These are phyloP conservation scores for Holotrichia oblita DNA, from an alignment of 1,140 invertebrate species.

Conservation along the genomic window DNA sequence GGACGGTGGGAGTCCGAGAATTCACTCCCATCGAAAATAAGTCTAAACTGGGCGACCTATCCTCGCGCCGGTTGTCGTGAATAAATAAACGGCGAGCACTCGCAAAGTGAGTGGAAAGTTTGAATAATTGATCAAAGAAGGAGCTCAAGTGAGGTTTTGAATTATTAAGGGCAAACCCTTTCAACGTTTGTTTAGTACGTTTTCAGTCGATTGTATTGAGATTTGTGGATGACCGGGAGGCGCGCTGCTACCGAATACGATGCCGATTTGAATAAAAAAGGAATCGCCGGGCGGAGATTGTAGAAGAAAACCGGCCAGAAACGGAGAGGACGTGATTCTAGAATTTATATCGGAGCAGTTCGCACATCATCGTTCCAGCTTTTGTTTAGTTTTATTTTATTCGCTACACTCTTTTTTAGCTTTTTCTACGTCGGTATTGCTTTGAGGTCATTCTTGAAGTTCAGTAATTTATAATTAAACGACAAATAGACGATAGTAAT, in stretches of 20 bases:
- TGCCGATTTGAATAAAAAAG: conserved; percentile 3
- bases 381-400: no score
- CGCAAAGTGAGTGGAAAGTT: conserved; percentile 45
- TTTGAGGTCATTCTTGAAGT: no score
- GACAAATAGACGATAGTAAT: no score
- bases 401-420: no score
- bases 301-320: neutral
- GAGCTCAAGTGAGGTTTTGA: conserved; percentile 37
- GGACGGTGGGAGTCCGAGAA: no score
- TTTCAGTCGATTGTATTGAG: conserved; percentile 42
- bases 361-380: no score
- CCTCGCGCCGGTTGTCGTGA: conserved; percentile 28
- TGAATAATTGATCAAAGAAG: conserved; percentile 45
- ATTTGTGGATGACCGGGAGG: conserved; percentile 7
- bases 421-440: no score
- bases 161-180: conserved; percentile 45
- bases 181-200: conserved; percentile 43
- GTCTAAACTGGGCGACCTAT: conserved; percentile 37
- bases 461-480: no score
- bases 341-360: no score
- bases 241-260: neutral
- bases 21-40: neutral
- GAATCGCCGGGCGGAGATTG: no score
- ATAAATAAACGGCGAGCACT: conserved; percentile 42
- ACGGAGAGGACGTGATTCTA: no score